phyloP scores from a whole-genome alignment of 2,797 vertebrate genomes.

The Alectoris magna region DNA sequence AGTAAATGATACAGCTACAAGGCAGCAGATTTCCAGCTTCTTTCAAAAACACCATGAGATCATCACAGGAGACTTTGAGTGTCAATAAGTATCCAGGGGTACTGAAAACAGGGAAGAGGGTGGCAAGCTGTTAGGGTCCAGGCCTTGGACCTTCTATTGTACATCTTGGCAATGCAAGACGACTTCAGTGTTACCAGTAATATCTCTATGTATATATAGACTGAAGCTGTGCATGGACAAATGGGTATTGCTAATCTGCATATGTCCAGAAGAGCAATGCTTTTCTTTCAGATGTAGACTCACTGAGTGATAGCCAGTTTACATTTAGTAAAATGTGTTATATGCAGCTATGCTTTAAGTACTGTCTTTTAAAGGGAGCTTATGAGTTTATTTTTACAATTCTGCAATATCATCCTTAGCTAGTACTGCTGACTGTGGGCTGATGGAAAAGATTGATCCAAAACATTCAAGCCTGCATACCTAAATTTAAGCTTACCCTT shows the following conservation, averaged over 20 bases:
- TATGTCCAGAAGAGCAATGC: background rate
- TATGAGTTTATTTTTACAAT: background rate
- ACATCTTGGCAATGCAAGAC: background rate
- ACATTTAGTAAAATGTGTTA: background rate
- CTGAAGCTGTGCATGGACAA: background rate
- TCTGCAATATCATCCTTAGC: background rate
- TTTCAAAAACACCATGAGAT: background rate
- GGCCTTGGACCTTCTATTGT: background rate
- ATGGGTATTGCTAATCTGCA: background rate
- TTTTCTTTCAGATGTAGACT: background rate
- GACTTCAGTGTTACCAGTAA: background rate
- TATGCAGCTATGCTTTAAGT: background rate
- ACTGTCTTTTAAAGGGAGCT: background rate
- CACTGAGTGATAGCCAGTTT: background rate
- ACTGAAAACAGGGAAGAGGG: background rate
- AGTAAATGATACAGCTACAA: background rate
- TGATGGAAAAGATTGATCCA: conserved; percentile 14
- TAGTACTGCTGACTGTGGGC: background rate
- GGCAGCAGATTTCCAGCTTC: background rate
- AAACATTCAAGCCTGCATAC: conserved; percentile 9
- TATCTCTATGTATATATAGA: background rate
- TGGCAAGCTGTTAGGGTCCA: background rate
- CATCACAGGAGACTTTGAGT: background rate
- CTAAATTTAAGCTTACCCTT: conserved; percentile 13
- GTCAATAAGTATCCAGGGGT: background rate